A percentile compares a stretch with the other conserved stretches of the same genome.
phyloP scores from a whole-genome alignment of 2,113 vertebrate species.

The Etheostoma cragini region DNA sequence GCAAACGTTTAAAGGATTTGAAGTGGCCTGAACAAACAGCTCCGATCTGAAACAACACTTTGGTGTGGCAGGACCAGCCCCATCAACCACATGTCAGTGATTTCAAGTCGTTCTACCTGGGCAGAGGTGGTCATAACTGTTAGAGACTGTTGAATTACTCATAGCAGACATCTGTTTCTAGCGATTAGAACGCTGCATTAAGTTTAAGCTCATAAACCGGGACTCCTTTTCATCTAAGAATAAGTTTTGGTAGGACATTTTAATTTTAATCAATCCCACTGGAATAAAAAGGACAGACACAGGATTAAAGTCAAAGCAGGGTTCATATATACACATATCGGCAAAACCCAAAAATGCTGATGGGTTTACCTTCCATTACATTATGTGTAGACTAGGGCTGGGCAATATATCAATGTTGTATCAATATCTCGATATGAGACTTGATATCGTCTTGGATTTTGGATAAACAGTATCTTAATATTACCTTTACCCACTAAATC shows the following conservation, averaged over 20 bases:
- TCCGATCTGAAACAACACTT: background rate
- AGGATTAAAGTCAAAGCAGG: background rate
- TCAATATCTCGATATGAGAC: too few relatives aligned
- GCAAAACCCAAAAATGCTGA: conserved; percentile 1
- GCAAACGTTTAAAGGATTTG: background rate
- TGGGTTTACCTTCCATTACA: conserved; percentile 42
- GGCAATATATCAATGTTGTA: too few relatives aligned
- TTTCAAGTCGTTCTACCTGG: background rate
- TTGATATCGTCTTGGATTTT: too few relatives aligned
- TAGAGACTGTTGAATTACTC: conserved; percentile 14
- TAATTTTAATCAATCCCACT: background rate
- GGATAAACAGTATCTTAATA: too few relatives aligned
- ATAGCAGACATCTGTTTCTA: conserved; percentile 9
- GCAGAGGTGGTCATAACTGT: background rate
- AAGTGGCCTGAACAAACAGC: conserved; percentile 14
- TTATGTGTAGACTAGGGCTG: background rate
- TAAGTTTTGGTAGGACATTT: background rate
- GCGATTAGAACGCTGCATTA: background rate
- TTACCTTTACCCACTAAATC: too few relatives aligned
- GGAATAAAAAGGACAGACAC: conserved; percentile 8
- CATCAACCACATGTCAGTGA: background rate
- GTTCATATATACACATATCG: background rate
- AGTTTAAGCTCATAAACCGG: background rate
- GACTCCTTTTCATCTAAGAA: background rate
- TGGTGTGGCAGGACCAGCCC: conserved; percentile 1